A percentile compares a stretch with the other conserved stretches of the same genome.
phyloP scores from a whole-genome alignment of 2,113 vertebrate species.

The Alces alces region DNA sequence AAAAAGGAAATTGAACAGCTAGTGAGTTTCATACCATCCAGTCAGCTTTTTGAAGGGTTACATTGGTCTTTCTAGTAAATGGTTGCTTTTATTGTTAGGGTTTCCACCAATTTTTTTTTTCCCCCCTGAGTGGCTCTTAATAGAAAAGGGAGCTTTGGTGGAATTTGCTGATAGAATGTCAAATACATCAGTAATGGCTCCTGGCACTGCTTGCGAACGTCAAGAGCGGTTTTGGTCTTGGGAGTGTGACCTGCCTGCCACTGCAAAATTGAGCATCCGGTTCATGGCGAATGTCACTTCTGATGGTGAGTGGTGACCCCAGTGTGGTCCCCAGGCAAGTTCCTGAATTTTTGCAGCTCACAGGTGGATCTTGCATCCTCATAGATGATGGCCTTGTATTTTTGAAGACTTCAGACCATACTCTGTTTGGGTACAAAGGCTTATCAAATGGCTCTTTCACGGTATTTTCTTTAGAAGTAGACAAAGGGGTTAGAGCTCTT shows the following conservation, averaged over 20 bases:
- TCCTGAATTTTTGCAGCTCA: conserved; percentile 7
- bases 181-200: conserved; percentile 67
- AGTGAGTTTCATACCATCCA: conserved; percentile 65
- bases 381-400: conserved; percentile 10
- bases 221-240: conserved; percentile 68
- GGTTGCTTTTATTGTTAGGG: conserved; percentile 41
- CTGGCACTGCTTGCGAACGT: conserved; percentile 40
- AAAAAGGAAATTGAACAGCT: conserved; percentile 63
- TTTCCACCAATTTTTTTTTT: not conserved
- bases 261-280: not conserved
- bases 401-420: not conserved
- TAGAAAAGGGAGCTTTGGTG: conserved; percentile 68
- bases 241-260: conserved; percentile 41
- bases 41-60: conserved; percentile 61
- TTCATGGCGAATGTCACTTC: conserved; percentile 54
- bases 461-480: not conserved
- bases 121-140: conserved; percentile 68
- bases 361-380: not conserved
- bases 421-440: not conserved
- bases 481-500: conserved; percentile 28
- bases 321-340: conserved; percentile 39
- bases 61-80: conserved; percentile 45
- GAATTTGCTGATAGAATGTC: conserved; percentile 73
- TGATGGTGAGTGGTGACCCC: not conserved
- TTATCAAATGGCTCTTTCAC: conserved; percentile 13